phyloP scores from a whole-genome alignment of 2,113 vertebrate genomes.

The Dasyprocta punctata region DNA sequence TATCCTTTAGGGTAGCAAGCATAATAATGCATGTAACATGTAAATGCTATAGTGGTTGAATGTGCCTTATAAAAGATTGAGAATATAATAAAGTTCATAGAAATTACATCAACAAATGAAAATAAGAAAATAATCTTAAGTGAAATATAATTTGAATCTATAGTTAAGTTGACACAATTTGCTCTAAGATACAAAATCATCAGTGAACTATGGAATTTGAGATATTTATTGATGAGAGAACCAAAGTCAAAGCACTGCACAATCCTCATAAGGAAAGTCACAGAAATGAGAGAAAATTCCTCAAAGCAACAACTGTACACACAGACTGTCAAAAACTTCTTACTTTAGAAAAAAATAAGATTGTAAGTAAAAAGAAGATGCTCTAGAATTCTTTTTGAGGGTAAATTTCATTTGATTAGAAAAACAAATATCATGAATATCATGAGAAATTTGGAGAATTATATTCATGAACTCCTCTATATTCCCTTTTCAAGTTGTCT shows the following conservation, averaged over 20 bases:
- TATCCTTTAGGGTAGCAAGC: not conserved
- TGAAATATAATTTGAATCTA: not conserved
- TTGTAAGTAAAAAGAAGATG: not conserved
- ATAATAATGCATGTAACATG: not conserved
- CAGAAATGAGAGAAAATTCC: not conserved
- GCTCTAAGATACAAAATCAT: not conserved
- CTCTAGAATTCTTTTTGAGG: not conserved
- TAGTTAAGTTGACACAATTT: not conserved
- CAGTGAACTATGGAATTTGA: not conserved
- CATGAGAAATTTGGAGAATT: not conserved
- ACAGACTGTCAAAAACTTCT: not conserved
- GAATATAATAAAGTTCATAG: not conserved
- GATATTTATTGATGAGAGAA: not conserved
- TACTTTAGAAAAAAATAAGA: not conserved
- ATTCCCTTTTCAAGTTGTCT: not conserved
- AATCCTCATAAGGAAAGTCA: not conserved
- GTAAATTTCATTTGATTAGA: not conserved
- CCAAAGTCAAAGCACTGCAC: not conserved
- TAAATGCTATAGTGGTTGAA: not conserved
- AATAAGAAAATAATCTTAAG: not conserved
- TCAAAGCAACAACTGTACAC: not conserved
- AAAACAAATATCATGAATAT: not conserved
- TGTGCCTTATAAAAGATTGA: not conserved
- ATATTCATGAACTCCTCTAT: not conserved
- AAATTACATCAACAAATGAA: not conserved